These are phyloP conservation scores for Heliconius ethilla DNA, from an alignment of 2,888 invertebrate genomes.

Conservation along the genomic window DNA sequence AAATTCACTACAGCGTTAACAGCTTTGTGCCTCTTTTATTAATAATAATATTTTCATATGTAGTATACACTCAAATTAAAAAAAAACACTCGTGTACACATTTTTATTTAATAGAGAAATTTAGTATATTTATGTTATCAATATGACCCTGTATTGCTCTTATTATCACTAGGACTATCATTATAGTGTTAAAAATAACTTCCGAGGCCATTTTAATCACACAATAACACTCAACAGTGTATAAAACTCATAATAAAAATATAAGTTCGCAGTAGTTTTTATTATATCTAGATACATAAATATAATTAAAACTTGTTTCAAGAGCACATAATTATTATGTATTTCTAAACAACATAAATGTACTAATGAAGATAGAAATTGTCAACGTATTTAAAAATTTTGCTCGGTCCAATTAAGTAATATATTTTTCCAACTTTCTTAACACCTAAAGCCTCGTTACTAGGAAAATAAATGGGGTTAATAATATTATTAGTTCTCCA, in stretches of 20 bases:
- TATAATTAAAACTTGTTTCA: background rate
- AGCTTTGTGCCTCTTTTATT: no score
- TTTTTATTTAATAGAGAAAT: background rate
- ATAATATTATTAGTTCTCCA: background rate
- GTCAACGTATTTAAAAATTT: background rate
- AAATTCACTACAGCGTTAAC: background rate
- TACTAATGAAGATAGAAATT: background rate
- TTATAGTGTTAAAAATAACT: background rate
- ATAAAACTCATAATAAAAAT: background rate
- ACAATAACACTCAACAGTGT: background rate
- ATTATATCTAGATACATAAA: background rate
- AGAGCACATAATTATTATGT: background rate
- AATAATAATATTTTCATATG: no score
- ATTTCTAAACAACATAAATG: background rate
- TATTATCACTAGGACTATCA: background rate
- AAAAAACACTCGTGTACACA: no score
- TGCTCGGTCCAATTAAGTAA: background rate
- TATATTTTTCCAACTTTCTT: constrained; percentile 1
- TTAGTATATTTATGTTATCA: background rate
- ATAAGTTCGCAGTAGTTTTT: background rate
- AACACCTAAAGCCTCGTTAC: background rate
- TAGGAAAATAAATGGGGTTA: no score
- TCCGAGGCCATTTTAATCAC: background rate
- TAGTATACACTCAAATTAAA: no score
- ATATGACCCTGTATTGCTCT: background rate